Base-by-base conservation (phyloP, 2,113 vertebrate genomes). In the Podarcis cretensis region DNA sequence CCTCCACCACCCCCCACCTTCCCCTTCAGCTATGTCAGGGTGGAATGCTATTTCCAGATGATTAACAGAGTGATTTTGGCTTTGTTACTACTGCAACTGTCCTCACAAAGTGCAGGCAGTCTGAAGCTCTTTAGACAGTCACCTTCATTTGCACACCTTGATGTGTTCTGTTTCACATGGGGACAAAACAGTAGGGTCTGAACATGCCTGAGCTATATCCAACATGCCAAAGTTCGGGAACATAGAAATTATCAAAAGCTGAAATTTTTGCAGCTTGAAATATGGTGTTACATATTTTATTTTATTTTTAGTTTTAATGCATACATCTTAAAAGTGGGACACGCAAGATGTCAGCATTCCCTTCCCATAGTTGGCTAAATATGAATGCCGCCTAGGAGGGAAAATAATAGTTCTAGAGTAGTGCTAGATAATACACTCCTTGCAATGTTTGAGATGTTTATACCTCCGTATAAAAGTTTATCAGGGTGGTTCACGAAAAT, bases 381-480 rank as follows among this genome's bases (percentile, higher is more conserved):
- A 40, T n/a, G 7, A 48, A 37, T 40, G 77, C 66, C 86, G 40
- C 40, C 40, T 82, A 69, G 18, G 81, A 68, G 3, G 7, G 27
- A 16, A 2, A 68, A 73, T 0, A 8, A 20, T 78, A 5, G 0
- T 2, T 65, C 66, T 91, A 37, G 1, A 5, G 69, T 0, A 3
- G 81, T 59, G 85, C 43, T 43, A 14, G 48, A 18, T 0, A 0
- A 66, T 1, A 0, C 54, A 2, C 81, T 84, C 73, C 80, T 1
- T 0, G 5, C 12, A 54, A 27, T 0, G 21, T 59, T 59, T 25
- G 59, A 63, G 37, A 88, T n/a, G 20, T 57, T 16, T n/a, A 57
- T 18, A n/a, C 6, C 14, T 59, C 54, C 30, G 14, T 80, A 54
- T 30, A 77, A 25, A 48, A 7, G 57, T 8, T 59, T 57, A 59